These are phyloP conservation scores for Ormyrus nitidulus DNA, from an alignment of 2,888 invertebrate species.

Conservation along the genomic window DNA sequence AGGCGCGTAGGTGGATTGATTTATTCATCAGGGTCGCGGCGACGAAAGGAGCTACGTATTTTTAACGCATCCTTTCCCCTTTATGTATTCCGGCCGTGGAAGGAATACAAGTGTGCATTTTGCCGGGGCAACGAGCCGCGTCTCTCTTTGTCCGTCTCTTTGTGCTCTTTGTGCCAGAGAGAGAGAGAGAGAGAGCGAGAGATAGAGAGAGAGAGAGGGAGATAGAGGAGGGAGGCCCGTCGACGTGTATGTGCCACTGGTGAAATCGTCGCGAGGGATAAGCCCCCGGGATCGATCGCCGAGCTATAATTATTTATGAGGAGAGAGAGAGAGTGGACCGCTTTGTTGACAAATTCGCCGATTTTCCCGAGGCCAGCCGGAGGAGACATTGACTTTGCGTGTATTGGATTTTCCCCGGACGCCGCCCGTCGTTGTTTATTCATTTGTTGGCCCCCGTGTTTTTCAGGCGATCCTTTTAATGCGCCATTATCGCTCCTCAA, in stretches of 20 bases:
- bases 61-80: conserved; percentile 43
- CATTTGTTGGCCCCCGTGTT: no score
- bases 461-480: no score
- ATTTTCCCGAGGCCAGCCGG: background rate
- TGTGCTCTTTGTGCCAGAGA: background rate
- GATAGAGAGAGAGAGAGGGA: background rate
- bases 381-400: conserved; percentile 20
- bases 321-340: background rate
- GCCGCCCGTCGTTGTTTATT: conserved; percentile 5
- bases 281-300: conserved; percentile 17
- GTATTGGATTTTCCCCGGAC: background rate
- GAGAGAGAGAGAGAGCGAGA: background rate
- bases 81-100: conserved; percentile 22
- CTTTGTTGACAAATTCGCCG: conserved; percentile 48
- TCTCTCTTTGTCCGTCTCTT: conserved; percentile 29
- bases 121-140: conserved; percentile 48
- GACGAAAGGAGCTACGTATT: conserved; percentile 24
- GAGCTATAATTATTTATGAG: conserved; percentile 51
- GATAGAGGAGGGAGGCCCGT: no score
- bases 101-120: conserved; percentile 49
- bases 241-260: no score
- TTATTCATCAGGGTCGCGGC: conserved; percentile 48
- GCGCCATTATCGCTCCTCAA: no score
- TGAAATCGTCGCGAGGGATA: conserved; percentile 2
- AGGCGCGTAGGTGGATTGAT: conserved; percentile 56